A percentile compares a stretch with the other conserved stretches of the same genome.
phyloP scores from a whole-genome alignment of 2,888 invertebrate species.

The Agrotis exclamationis region DNA sequence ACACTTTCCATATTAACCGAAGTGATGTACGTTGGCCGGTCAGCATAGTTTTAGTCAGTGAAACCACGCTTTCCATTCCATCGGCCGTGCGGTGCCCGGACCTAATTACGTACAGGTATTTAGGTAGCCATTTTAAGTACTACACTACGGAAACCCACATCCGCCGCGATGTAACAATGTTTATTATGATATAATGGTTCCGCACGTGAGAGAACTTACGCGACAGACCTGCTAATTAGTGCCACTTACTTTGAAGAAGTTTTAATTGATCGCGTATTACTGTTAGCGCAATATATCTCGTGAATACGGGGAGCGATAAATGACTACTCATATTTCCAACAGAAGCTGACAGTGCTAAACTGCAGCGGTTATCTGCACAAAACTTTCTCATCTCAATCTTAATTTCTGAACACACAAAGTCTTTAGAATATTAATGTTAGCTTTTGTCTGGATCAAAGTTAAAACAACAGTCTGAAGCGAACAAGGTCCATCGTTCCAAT shows the following conservation, averaged over 20 bases:
- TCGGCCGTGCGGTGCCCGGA: slow-evolving; percentile 39
- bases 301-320: background rate
- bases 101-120: slow-evolving; percentile 66
- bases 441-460: background rate
- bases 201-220: slow-evolving; percentile 49
- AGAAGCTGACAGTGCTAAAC: background rate
- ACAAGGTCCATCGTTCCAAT: background rate
- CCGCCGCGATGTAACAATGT: slow-evolving; percentile 59
- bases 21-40: slow-evolving; percentile 12
- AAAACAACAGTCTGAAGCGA: slow-evolving; percentile 9
- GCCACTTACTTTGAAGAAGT: slow-evolving; percentile 33
- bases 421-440: background rate
- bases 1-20: slow-evolving; percentile 19
- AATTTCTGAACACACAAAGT: background rate
- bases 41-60: slow-evolving; percentile 31
- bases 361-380: background rate
- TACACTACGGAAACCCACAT: slow-evolving; percentile 63
- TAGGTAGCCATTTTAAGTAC: slow-evolving; percentile 59
- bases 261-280: slow-evolving; percentile 24
- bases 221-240: slow-evolving; percentile 47
- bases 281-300: slow-evolving; percentile 9
- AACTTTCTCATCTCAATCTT: background rate
- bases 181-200: slow-evolving; percentile 61
- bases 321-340: background rate
- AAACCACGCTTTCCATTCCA: slow-evolving; percentile 56